These are phyloP conservation scores for Lepus americanus DNA, from an alignment of 2,113 vertebrate species.

Conservation along the genomic window DNA sequence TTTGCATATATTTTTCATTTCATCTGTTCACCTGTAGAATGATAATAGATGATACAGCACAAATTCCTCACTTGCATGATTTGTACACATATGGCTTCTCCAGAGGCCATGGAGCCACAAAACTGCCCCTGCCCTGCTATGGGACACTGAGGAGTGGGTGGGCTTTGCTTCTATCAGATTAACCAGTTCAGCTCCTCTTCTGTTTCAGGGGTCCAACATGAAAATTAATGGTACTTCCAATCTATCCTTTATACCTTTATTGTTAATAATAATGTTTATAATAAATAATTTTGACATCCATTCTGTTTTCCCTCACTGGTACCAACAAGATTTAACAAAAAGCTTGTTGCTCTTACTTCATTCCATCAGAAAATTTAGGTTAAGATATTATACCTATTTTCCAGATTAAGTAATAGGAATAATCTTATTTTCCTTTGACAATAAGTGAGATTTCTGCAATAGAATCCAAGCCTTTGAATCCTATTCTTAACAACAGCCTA, in stretches of 20 bases:
- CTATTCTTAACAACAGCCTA: neutral
- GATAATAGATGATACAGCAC: neutral
- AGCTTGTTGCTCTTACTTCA: neutral
- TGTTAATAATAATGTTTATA: conserved; percentile 13
- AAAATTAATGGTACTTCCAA: neutral
- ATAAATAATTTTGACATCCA: neutral
- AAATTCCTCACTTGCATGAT: neutral
- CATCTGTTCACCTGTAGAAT: conserved; percentile 22
- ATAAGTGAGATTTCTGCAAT: neutral
- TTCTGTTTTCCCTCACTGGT: neutral
- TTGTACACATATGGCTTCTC: neutral
- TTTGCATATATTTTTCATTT: neutral
- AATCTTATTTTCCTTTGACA: neutral
- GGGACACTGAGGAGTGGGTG: rapidly evolving
- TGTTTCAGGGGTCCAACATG: neutral
- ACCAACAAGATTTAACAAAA: neutral
- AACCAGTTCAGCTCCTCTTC: neutral
- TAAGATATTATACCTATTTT: neutral
- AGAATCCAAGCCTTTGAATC: neutral
- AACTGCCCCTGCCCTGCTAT: neutral
- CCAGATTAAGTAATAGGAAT: conserved; percentile 49
- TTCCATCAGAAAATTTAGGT: conserved; percentile 25
- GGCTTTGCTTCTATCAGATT: neutral
- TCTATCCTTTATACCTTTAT: conserved; percentile 3
- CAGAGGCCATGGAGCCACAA: neutral